Evolutionary conservation across 2,888 invertebrate genomes (phyloP).

Genomic region (Pomacea canaliculata): DNA sequence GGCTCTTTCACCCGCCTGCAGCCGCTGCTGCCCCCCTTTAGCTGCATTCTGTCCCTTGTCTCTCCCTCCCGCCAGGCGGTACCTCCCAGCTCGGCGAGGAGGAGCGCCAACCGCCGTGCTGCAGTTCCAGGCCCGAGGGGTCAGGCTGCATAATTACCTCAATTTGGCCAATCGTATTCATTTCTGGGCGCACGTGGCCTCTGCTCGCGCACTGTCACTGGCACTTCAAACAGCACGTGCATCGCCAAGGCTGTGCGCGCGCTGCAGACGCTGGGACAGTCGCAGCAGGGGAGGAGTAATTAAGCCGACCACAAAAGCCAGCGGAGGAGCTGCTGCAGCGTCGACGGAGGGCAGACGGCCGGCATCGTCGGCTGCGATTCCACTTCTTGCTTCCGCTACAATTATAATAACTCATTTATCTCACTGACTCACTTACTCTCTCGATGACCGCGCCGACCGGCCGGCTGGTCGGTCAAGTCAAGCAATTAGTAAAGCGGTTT

Average conservation of each 20-base stretch:
- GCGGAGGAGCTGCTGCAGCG: background rate
- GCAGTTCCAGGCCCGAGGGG: slow-evolving; percentile 16
- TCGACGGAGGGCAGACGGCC: background rate
- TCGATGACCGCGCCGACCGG: no score
- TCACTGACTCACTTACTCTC: no score
- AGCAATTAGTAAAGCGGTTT: no score
- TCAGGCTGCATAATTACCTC: slow-evolving; percentile 27
- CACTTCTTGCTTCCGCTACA: no score
- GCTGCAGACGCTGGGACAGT: no score
- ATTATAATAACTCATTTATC: no score
- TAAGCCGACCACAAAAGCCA: slow-evolving; percentile 15
- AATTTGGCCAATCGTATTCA: slow-evolving; percentile 32
- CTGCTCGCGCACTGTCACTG: slow-evolving; percentile 22
- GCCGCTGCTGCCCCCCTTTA: background rate
- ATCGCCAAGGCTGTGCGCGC: background rate
- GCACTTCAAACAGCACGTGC: slow-evolving; percentile 26
- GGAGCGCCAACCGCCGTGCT: slow-evolving; percentile 15
- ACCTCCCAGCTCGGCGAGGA: slow-evolving; percentile 14
- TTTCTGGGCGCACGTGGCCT: slow-evolving; percentile 29
- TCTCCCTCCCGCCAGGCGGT: slow-evolving; percentile 4
- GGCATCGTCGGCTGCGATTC: no score
- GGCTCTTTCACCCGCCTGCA: background rate
- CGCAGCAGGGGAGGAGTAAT: slow-evolving; percentile 16
- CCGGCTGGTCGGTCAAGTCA: no score
- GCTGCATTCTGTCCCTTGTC: background rate